Percentiles rank a stretch among this genome's conserved stretches.
Evolutionary conservation across 2,113 vertebrate species (phyloP).

Genomic region (Leptocoma aspasia): DNA sequence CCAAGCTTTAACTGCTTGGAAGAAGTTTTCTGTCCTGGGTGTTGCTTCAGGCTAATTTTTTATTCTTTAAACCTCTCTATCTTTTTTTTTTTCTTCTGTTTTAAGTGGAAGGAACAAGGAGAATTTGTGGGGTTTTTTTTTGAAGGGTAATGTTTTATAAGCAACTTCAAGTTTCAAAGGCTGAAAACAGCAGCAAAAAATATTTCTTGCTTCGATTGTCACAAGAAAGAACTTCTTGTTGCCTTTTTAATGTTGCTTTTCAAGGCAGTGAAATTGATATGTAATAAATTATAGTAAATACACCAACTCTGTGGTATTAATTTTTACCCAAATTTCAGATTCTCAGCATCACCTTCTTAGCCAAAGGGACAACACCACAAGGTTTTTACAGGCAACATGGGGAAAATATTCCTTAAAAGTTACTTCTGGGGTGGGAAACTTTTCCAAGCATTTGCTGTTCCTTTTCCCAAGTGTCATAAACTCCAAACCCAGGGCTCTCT

Average conservation of each 20-base stretch:
- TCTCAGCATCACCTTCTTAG: background rate
- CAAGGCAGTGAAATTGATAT: background rate
- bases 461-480: background rate
- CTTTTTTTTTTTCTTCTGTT: background rate
- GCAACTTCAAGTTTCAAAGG: background rate
- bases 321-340: background rate
- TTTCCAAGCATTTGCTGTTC: background rate
- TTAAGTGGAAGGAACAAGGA: background rate
- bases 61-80: background rate
- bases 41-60: background rate
- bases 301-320: background rate
- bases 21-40: background rate
- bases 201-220: background rate
- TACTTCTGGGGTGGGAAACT: background rate
- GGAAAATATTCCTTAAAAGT: background rate
- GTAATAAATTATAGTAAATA: background rate
- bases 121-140: background rate
- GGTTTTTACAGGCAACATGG: background rate
- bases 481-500: background rate
- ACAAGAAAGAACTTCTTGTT: background rate
- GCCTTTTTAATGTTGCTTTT: background rate
- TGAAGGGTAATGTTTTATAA: background rate
- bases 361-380: background rate
- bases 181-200: background rate
- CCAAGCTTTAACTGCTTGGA: constrained; percentile 8